Evolutionary conservation across 2,888 invertebrate species (phyloP), one percentile per base, ranked within the genome.

Genomic region (Anthrax anthrax): DNA sequence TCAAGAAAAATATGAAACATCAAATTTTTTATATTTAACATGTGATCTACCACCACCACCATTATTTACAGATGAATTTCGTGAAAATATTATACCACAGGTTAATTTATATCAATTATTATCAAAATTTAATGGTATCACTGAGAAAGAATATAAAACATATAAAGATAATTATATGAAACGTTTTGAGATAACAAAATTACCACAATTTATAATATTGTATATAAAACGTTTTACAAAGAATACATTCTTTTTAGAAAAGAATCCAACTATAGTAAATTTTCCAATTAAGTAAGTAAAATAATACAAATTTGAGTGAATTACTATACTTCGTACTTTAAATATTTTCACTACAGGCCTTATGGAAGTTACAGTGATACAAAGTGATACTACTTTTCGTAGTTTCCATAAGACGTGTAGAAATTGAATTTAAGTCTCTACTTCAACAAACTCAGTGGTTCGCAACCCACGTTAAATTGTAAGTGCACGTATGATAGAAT

Each of bases 251-350:
- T 98, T 95, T 60, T 78, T 95, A 17, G 98, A 99, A 67, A 99
- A 99, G 70, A 99, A 99, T 73, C 96, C 96, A 2, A 99, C 98
- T 0, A 99, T 99, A 60, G 97, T 99, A 3, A 99, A 99, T 67
- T 99, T 99, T 65, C 98, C 98, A 4, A 92, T 98, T 50, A 95
- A 92, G 91, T 95, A 73, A 80, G 85, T 76, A 39, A 8, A 52
- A 29, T 14, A 19, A n/a, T 17, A 27, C 13, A 39, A 42, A 18
- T 43, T 27, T 23, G 9, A 43, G 29, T 38, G 34, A 17, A 44
- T n/a, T n/a, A n/a, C n/a, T n/a, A n/a, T n/a, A n/a, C n/a, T n/a
- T n/a, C n/a, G n/a, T n/a, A n/a, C n/a, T n/a, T n/a, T n/a, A n/a
- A n/a, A n/a, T n/a, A n/a, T n/a, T n/a, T n/a, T n/a, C n/a, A n/a